Base-by-base conservation (phyloP, 30 jellyfish, hydroid and myxozoan species). In the Hydractinia echinata region DNA sequence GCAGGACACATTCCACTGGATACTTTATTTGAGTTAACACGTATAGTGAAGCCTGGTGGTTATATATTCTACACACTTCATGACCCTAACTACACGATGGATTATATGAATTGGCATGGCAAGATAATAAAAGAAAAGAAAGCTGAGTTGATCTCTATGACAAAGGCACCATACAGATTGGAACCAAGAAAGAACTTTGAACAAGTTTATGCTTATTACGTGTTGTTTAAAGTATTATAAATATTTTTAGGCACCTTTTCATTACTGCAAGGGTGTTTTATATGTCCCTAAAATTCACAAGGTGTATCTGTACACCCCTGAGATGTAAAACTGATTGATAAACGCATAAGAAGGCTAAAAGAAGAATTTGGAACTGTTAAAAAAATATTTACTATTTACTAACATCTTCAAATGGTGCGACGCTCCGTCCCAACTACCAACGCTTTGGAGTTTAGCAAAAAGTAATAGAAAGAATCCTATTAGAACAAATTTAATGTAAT, bases 1-100 rank as follows among this genome's bases (percentile, higher is more conserved):
- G 84, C 53, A 4, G 73, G 74, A 0, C 84, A 76, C 1, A 76
- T 76, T 1, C 84, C 84, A 19, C 53, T 76, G 72, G 74, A 53
- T 18, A 54, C 74, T 0, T 4, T 76, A 50, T 44, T 14, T 6
- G 84, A 76, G 4, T 5, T 76, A 14, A 55, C 74, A 55, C 72
- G 84, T 21, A 76, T 76, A 0, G 84, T 76, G 76, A 76, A 76
- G 84, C 84, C 84, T 5, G 74, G 74, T 76, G 84, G 84, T 55
- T 76, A 51, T 76, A 10, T 76, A n/a, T 21, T 55, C 55, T 76
- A 19, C 74, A 76, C 84, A 21, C 53, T 76, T 18, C 74, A 76
- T 76, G 84, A 76, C 74, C 84, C 84, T 76, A 76, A 76, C 51
- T 19, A 49, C 74, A 76, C 72, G 11, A 53, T 76, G 74, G 61